phyloP scores from a whole-genome alignment of 2,113 vertebrate genomes.

The Myiagra hebetior region DNA sequence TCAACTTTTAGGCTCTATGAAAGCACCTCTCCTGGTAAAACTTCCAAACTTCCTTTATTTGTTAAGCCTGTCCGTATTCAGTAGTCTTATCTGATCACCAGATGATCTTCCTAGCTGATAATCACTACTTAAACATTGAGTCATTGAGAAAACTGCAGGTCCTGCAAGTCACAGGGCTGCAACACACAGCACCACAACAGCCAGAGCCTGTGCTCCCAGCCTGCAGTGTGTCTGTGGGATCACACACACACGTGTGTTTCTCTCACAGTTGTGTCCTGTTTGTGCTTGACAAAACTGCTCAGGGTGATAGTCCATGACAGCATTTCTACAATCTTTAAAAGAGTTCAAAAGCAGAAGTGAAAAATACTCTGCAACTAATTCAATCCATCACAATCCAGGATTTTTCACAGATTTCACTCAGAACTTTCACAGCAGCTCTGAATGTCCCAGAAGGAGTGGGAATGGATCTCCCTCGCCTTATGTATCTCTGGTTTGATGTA shows the following conservation, averaged over 20 bases:
- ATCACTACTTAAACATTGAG: not conserved
- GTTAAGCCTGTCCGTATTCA: not conserved
- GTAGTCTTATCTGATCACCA: not conserved
- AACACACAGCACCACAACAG: rapidly evolving
- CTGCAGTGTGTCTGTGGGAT: not conserved
- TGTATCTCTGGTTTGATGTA: not conserved
- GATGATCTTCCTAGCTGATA: not conserved
- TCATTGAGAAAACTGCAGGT: not conserved
- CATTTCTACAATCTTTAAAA: not conserved
- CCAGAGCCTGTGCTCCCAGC: not conserved
- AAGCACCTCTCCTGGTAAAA: not conserved
- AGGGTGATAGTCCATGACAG: not conserved
- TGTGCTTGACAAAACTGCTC: not conserved
- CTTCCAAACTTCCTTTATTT: not conserved
- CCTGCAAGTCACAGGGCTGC: not conserved
- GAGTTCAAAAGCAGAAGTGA: not conserved
- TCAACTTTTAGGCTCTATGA: not conserved
- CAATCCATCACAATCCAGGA: not conserved
- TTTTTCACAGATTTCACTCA: not conserved
- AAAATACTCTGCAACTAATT: not conserved
- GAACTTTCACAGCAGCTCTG: not conserved
- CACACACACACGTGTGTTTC: not conserved
- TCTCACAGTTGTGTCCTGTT: not conserved
- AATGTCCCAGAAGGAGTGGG: not conserved
- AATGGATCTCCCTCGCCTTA: not conserved